A percentile compares a stretch with the other conserved stretches of the same genome.
phyloP scores from a whole-genome alignment of 2,888 invertebrate genomes.

The Serripes groenlandicus region DNA sequence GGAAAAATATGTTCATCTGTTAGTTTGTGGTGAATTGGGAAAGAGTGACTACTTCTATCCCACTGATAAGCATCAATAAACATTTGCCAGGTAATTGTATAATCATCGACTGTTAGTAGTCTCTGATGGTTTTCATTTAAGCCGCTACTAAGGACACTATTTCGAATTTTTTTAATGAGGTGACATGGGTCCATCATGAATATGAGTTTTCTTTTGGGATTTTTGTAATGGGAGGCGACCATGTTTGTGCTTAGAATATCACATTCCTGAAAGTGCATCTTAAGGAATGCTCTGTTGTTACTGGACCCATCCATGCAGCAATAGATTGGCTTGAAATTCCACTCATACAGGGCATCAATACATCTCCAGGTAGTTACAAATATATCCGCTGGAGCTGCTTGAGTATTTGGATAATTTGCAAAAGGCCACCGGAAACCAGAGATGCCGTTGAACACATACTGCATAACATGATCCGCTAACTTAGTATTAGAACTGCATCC shows the following conservation, averaged over 20 bases:
- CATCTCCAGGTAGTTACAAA: neutral
- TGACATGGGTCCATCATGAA: neutral
- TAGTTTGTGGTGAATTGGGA: conserved; percentile 27
- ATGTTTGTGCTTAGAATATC: neutral
- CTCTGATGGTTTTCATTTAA: neutral
- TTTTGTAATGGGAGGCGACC: neutral
- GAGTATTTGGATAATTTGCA: neutral
- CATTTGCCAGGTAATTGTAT: neutral
- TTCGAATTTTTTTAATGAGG: neutral
- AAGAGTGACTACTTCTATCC: neutral
- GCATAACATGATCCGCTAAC: neutral
- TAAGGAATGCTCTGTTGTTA: neutral
- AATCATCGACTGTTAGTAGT: neutral
- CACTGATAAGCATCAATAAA: neutral
- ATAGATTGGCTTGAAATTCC: neutral
- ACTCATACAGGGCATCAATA: neutral
- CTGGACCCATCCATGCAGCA: neutral
- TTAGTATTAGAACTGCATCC: neutral
- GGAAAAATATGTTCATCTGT: conserved; percentile 43
- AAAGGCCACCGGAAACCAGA: neutral
- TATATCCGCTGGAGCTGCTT: neutral
- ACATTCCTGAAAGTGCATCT: neutral
- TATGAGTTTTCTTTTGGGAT: neutral
- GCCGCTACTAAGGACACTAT: neutral
- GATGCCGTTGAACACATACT: neutral